These are phyloP conservation scores for Rachycentron canadum DNA, from an alignment of 2,797 vertebrate genomes.

Conservation along the genomic window DNA sequence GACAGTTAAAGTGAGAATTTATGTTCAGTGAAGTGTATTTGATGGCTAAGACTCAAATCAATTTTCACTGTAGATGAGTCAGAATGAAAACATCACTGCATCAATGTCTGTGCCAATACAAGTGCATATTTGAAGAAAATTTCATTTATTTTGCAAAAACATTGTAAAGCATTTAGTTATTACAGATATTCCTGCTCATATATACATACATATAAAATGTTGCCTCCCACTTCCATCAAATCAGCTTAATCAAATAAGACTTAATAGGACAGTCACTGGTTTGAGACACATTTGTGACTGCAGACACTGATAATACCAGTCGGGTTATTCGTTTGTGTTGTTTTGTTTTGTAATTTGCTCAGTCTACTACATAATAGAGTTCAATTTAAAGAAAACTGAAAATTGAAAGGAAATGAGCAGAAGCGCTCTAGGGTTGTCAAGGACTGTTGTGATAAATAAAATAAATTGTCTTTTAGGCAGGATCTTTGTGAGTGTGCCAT, in stretches of 20 bases:
- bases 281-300: neutral
- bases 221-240: neutral
- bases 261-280: neutral
- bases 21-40: neutral
- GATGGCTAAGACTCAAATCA: neutral
- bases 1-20: constrained; percentile 1
- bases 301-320: neutral
- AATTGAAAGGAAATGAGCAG: constrained; percentile 4
- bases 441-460: constrained; percentile 38
- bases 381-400: constrained; percentile 20
- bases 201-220: too few relatives aligned
- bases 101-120: neutral
- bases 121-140: neutral
- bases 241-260: neutral
- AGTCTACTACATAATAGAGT: constrained; percentile 16
- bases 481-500: constrained; percentile 53
- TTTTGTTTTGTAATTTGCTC: constrained; percentile 3
- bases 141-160: neutral
- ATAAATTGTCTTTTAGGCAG: constrained; percentile 27
- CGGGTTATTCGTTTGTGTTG: neutral
- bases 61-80: constrained; percentile 7
- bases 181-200: neutral
- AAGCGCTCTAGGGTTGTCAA: neutral
- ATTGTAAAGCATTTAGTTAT: neutral
- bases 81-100: neutral